phyloP scores from a whole-genome alignment of 2,888 invertebrate species.

The Standfussiana lucernea region DNA sequence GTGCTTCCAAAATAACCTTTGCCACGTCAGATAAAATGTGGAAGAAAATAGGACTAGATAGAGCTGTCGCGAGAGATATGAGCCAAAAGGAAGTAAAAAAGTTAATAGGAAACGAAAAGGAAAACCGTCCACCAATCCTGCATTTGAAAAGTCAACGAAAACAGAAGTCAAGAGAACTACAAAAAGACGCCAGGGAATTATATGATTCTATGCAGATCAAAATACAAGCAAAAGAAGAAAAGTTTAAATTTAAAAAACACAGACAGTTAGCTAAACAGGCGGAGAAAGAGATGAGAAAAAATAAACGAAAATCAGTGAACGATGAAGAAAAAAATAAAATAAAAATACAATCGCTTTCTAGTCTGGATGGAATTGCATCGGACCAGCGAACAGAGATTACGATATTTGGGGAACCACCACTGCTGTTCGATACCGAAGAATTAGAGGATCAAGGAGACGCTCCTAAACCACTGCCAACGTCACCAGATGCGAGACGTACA shows the following conservation, averaged over 20 bases:
- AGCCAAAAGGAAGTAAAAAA: background rate
- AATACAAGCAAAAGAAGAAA: background rate
- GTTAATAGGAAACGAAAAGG: background rate
- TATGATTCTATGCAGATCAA: background rate
- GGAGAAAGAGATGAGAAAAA: conserved; percentile 3
- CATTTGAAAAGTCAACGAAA: background rate
- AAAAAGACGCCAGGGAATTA: background rate
- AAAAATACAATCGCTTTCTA: background rate
- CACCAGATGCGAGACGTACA: background rate
- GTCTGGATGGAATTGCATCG: background rate
- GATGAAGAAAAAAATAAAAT: background rate
- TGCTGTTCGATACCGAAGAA: conserved; percentile 23
- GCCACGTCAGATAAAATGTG: background rate
- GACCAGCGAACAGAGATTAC: conserved; percentile 40
- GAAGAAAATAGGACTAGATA: background rate
- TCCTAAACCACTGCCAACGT: conserved; percentile 60
- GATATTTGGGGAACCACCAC: conserved; percentile 69
- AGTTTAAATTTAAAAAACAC: conserved; percentile 7
- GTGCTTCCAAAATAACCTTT: background rate
- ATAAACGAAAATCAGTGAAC: background rate
- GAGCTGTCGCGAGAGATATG: background rate
- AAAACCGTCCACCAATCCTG: background rate
- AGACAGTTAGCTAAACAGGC: conserved; percentile 1
- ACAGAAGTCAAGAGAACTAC: background rate
- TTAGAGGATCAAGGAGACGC: background rate